phyloP scores from a whole-genome alignment of 2,113 vertebrate genomes.

The Antechinus stuartii region DNA sequence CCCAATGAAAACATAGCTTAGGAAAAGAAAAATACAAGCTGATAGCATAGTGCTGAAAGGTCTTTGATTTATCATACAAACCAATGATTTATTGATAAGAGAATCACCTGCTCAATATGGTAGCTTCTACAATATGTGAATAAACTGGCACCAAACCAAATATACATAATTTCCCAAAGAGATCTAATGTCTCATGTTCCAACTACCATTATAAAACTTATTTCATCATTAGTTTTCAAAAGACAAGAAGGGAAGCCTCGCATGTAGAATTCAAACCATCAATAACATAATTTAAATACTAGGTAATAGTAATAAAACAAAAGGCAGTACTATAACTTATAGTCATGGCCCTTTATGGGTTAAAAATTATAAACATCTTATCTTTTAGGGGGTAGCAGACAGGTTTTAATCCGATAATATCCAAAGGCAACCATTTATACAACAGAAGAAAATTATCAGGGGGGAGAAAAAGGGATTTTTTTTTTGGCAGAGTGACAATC shows the following conservation, averaged over 20 bases:
- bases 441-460: conserved; percentile 3
- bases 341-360: not conserved
- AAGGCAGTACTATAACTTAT: rapidly evolving
- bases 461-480: not conserved
- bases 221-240: not conserved
- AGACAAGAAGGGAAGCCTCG: not conserved
- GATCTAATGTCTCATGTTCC: not conserved
- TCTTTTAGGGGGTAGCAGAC: not conserved
- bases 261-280: not conserved
- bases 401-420: not conserved
- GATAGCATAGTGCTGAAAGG: not conserved
- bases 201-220: not conserved
- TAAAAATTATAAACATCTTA: conserved; percentile 1
- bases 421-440: conserved; percentile 14
- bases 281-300: not conserved
- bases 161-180: not conserved
- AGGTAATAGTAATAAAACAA: not conserved
- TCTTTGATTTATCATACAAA: not conserved
- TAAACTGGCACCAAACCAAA: not conserved
- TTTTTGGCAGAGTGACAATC: conserved; percentile 51
- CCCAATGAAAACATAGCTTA: conserved; percentile 5
- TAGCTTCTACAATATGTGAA: not conserved
- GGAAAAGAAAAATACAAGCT: not conserved
- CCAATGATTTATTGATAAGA: not conserved
- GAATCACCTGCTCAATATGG: not conserved